Percentiles rank a stretch among this genome's conserved stretches.
These are phyloP conservation scores for Drepana falcataria DNA, from an alignment of 2,888 invertebrate species.

Conservation along the genomic window DNA sequence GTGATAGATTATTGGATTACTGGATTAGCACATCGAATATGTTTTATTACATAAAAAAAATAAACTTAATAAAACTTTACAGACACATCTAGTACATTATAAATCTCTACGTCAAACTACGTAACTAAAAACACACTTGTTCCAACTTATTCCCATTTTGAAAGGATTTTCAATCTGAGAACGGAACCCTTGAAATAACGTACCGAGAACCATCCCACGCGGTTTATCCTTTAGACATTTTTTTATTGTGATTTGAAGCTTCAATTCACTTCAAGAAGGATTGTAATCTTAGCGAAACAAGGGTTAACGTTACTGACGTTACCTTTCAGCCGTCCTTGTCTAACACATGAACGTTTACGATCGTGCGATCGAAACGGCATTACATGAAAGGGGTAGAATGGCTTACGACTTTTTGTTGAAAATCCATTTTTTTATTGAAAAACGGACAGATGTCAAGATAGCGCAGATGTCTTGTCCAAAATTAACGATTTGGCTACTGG, in stretches of 20 bases:
- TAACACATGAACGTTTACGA: not conserved
- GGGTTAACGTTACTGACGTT: not conserved
- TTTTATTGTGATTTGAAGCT: not conserved
- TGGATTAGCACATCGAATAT: too few relatives aligned
- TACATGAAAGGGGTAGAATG: not conserved
- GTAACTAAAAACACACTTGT: too few relatives aligned
- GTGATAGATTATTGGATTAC: too few relatives aligned
- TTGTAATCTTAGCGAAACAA: not conserved
- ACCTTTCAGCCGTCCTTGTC: not conserved
- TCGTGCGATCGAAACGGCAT: not conserved
- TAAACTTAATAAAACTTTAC: too few relatives aligned
- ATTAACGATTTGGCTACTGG: conserved; percentile 60
- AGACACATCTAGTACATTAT: too few relatives aligned
- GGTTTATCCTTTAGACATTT: not conserved
- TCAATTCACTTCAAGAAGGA: not conserved
- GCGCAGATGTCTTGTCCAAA: conserved; percentile 41
- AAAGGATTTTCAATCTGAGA: not conserved
- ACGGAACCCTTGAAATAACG: not conserved
- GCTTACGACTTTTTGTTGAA: conserved; percentile 23
- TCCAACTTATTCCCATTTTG: too few relatives aligned
- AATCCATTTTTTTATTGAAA: conserved; percentile 28
- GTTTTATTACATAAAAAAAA: too few relatives aligned
- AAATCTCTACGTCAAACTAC: too few relatives aligned
- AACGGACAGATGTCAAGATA: conserved; percentile 56
- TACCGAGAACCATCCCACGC: not conserved